A percentile compares a stretch with the other conserved stretches of the same genome.
These are phyloP conservation scores for Agonopterix arenella DNA, from an alignment of 2,888 invertebrate genomes.

Conservation along the genomic window DNA sequence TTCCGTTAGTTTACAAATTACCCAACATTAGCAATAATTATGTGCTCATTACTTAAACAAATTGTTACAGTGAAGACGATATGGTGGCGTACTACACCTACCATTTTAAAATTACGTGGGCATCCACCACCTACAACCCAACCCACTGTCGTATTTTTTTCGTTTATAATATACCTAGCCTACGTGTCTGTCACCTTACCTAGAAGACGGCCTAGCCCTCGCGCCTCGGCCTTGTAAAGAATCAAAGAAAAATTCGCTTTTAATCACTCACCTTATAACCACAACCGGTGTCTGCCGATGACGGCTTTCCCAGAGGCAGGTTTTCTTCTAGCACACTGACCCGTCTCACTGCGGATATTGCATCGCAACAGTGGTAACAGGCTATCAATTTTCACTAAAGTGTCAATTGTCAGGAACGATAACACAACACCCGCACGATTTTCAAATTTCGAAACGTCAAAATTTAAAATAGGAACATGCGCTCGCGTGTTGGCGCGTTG, in stretches of 20 bases:
- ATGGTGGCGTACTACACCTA: slow-evolving; percentile 57
- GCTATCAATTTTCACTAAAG: slow-evolving; percentile 24
- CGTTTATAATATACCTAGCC: slow-evolving; percentile 46
- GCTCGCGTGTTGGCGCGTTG: slow-evolving; percentile 62
- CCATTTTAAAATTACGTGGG: slow-evolving; percentile 62
- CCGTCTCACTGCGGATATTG: slow-evolving; percentile 29
- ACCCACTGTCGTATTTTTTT: slow-evolving; percentile 61
- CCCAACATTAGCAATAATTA: slow-evolving; percentile 9
- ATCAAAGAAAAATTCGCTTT: slow-evolving; percentile 37
- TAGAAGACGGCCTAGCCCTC: slow-evolving; percentile 38
- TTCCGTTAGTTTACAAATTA: too few species aligned
- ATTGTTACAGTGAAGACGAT: slow-evolving; percentile 45
- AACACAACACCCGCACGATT: slow-evolving; percentile 42
- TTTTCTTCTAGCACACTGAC: slow-evolving; percentile 28
- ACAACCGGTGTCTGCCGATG: slow-evolving; percentile 41
- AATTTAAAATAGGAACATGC: slow-evolving; percentile 42
- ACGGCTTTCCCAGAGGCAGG: slow-evolving; percentile 49
- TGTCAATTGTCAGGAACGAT: slow-evolving; percentile 33
- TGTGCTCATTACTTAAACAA: slow-evolving; percentile 22
- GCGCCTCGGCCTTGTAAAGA: slow-evolving; percentile 20
- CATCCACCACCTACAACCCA: slow-evolving; percentile 56
- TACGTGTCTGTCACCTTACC: slow-evolving; percentile 63
- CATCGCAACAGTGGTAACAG: slow-evolving; percentile 28
- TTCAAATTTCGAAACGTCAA: slow-evolving; percentile 58
- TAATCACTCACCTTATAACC: slow-evolving; percentile 61